These are phyloP conservation scores for Eubasilissa splendida DNA, from an alignment of 2,888 invertebrate species.

Conservation along the genomic window DNA sequence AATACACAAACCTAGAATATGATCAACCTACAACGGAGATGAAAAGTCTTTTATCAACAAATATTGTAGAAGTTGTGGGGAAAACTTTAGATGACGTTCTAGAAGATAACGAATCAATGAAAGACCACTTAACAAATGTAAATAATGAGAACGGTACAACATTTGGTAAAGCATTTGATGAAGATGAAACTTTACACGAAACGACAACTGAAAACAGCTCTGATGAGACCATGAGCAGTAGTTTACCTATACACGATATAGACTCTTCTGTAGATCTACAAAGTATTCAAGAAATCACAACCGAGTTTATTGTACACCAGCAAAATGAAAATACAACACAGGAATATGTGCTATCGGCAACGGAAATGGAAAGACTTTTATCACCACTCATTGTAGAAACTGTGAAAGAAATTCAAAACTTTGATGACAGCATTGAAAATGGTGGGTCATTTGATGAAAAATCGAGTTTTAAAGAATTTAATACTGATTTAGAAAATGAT, in stretches of 20 bases:
- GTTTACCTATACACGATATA: not conserved
- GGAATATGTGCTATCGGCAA: not conserved
- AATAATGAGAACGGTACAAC: not conserved
- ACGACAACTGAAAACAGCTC: not conserved
- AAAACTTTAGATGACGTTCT: not conserved
- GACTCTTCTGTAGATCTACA: not conserved
- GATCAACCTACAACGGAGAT: too few species aligned
- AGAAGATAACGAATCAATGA: not conserved
- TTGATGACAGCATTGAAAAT: not conserved
- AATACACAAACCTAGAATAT: too few species aligned
- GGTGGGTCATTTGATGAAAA: too few species aligned
- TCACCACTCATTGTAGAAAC: not conserved
- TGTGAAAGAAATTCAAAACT: not conserved
- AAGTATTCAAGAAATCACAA: not conserved
- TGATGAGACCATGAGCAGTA: not conserved
- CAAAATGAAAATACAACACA: not conserved
- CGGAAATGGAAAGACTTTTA: not conserved
- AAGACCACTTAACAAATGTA: not conserved
- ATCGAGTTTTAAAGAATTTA: too few species aligned
- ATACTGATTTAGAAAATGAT: too few species aligned
- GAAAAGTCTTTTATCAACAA: not conserved
- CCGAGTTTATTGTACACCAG: not conserved
- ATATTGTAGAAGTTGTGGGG: not conserved
- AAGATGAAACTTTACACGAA: not conserved
- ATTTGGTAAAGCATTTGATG: not conserved